Conservation (phyloP, 2,113 vertebrate genomes). For the Odobenus rosmarus region DNA sequence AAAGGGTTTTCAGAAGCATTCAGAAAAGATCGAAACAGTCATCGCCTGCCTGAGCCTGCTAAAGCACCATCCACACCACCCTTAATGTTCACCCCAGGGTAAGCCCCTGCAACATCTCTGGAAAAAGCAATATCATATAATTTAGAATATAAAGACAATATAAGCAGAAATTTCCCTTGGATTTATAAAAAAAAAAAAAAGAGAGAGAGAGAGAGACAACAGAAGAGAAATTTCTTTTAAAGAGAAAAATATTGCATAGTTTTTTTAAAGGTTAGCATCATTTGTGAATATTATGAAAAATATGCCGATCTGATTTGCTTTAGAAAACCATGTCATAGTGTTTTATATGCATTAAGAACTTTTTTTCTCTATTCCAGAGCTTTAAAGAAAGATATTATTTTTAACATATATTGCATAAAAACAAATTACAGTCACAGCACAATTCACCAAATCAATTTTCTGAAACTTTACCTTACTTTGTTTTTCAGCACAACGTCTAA, state of each 20-base stretch:
- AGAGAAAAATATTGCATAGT: neutral
- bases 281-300: neutral
- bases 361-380: neutral
- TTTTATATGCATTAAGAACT: neutral
- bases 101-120: neutral
- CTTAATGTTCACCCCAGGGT: neutral
- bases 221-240: neutral
- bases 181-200: neutral
- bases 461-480: neutral
- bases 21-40: neutral
- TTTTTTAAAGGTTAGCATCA: neutral
- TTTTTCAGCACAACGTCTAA: constrained; percentile 14
- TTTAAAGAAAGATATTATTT: constrained; percentile 44
- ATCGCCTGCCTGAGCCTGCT: neutral
- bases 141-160: neutral
- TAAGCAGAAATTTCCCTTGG: neutral
- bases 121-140: neutral
- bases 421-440: neutral
- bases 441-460: constrained; percentile 24
- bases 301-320: neutral
- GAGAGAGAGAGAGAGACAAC: neutral
- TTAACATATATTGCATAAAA: neutral
- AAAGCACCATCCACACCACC: neutral
- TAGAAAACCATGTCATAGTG: neutral
- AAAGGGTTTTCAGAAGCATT: neutral